Evolutionary conservation across 2,113 vertebrate species (phyloP), one percentile per base, ranked within the genome.

Genomic region (Centropristis striata): DNA sequence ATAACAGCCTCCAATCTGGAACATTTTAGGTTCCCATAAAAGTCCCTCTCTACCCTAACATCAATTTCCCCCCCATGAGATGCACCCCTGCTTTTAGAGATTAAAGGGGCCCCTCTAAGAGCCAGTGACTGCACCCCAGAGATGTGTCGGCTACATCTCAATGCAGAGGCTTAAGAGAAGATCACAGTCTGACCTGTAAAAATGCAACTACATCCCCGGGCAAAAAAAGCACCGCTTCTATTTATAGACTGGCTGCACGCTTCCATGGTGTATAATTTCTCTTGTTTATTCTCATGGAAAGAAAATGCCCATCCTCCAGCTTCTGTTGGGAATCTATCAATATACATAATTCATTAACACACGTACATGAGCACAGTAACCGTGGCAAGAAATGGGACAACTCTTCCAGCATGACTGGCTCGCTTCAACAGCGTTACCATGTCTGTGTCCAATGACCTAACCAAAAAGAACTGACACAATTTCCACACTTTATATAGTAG

Each of bases 121-220:
- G 37, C 44, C 51, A 10, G 39, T 8, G 7, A 49, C 71, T 54
- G 44, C 74, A 64, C 69, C 71, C 75, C 53, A 55, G 71, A 89
- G 85, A 88, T 70, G 68, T 60, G 64, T 66, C 18, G 41, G 37
- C 67, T 65, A 14, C 4, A 21, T 78, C 74, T 80, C 77, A 46
- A 71, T 82, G 71, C 74, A 81, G 64, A 87, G 78, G 74, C 83
- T 82, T 64, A 71, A 84, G 68, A 89, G 70, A 70, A 77, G 60
- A 89, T 90, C 84, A 80, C 81, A 88, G 86, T 76, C 84, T 92
- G 91, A 94, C 93, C 92, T 94, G 92, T 88, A 88, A 90, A 91
- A 94, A 93, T 78, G 64, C 84, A 91, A 93, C 90, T 71, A 66
- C 86, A 92, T 92, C 91, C 92, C 57, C 32, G 16, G 88, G 93